Base-by-base conservation (phyloP, 30 jellyfish, hydroid and myxozoan genomes). In the Aurelia aurita region DNA sequence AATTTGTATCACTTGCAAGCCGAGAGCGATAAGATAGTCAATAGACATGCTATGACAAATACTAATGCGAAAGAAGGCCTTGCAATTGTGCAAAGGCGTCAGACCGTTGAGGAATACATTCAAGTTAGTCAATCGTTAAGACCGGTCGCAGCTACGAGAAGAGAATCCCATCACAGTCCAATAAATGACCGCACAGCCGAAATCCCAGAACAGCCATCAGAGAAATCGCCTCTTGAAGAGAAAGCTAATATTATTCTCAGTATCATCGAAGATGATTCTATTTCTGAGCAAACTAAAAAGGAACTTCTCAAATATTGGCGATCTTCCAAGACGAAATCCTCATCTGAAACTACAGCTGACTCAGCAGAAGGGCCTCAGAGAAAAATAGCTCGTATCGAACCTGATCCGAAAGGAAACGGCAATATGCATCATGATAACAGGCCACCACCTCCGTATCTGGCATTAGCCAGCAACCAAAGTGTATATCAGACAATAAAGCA, bases 271-370 rank as follows among this genome's bases (percentile, higher is more conserved):
- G 93, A 83, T 28, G 65, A 39, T 9, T 83, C 93, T 2, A 60
- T 83, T 23, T 83, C 93, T 51, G 81, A 45, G 21, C 16, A 74
- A 26, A 83, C 93, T 0, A 83, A 83, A 31, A 27, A 71, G 15
- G 81, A 83, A 31, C 61, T 83, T 25, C 54, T 70, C 5, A 57
- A 39, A 16, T 83, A 62, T 27, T 80, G 82, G 90, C 74, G 82
- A 62, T 53, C 72, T 3, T 49, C 73, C 51, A 51, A 74, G 58
- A 8, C 25, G 28, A 64, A 26, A 64, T n/a, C 67, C 46, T 21
- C 51, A 39, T 8, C 25, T 18, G 59, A 46, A 58, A 8, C 69
- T n/a, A 21, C 39, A 14, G 69, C 25, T 28, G 70, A 72, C 16
- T 47, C 84, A 47, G 14, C 35, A 16, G 60, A 14, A 32, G 45